phyloP scores from a whole-genome alignment of 1,140 invertebrate species.

The Mamestra configurata region DNA sequence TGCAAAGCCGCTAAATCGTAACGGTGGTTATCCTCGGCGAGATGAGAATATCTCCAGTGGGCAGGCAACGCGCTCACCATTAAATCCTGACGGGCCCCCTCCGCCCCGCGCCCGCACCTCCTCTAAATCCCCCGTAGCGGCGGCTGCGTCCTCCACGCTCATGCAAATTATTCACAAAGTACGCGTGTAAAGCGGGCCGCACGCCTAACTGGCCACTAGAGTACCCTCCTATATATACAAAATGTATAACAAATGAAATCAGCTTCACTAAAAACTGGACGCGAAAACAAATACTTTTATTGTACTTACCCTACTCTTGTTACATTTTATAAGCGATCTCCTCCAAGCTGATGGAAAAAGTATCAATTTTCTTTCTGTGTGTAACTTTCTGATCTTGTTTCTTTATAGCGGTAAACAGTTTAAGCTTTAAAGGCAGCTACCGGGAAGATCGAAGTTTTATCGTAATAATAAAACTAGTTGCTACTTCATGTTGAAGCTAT shows the following conservation, averaged over 20 bases:
- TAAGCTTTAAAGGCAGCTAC: constrained; percentile 33
- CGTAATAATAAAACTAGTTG: constrained; percentile 27
- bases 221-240: constrained; percentile 47
- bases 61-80: constrained; percentile 59
- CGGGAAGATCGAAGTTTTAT: constrained; percentile 14
- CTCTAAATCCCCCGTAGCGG: constrained; percentile 49
- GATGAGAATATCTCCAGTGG: constrained; percentile 70
- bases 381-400: constrained; percentile 38
- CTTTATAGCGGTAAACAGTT: constrained; percentile 41
- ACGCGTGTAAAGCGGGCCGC: constrained; percentile 62
- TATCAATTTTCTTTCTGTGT: constrained; percentile 39
- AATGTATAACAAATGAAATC: constrained; percentile 55
- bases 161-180: constrained; percentile 71
- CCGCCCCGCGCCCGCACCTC: constrained; percentile 22
- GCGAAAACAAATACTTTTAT: constrained; percentile 28
- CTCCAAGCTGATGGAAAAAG: constrained; percentile 6
- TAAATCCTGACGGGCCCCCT: constrained; percentile 62
- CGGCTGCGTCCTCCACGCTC: constrained; percentile 49
- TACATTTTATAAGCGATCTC: constrained; percentile 2
- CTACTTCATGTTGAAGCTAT: constrained; percentile 25
- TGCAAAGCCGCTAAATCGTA: constrained; percentile 65
- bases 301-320: constrained; percentile 13
- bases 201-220: constrained; percentile 58
- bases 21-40: constrained; percentile 65
- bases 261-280: constrained; percentile 41